These are phyloP conservation scores for Emydura subglobosa DNA, from an alignment of 2,113 vertebrate genomes.

Conservation along the genomic window DNA sequence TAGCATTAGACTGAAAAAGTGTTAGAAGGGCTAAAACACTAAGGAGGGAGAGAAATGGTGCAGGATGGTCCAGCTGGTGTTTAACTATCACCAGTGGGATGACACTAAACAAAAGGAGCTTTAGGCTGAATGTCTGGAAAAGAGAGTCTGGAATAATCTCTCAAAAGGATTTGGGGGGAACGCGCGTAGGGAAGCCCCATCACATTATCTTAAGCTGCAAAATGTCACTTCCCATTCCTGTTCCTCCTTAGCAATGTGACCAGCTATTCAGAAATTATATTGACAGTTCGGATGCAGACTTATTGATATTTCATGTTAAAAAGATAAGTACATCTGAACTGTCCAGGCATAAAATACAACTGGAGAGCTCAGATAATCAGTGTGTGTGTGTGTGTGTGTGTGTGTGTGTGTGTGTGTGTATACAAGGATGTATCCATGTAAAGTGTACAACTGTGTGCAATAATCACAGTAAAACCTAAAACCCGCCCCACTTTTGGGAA, in stretches of 20 bases:
- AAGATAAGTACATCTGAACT: fast-evolving
- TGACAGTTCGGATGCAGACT: fast-evolving
- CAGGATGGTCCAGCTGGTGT: background rate
- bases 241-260: fast-evolving
- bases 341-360: background rate
- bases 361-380: background rate
- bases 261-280: fast-evolving
- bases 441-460: fast-evolving
- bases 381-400: too few species aligned
- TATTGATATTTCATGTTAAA: background rate
- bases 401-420: too few species aligned
- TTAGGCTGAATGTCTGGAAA: fast-evolving
- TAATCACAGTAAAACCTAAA: background rate
- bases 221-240: background rate
- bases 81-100: background rate
- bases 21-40: background rate
- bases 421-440: fast-evolving
- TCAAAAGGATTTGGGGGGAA: background rate
- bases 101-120: background rate
- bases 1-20: background rate
- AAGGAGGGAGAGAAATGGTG: background rate
- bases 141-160: fast-evolving
- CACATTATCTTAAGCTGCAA: fast-evolving
- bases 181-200: fast-evolving
- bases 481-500: background rate